Percentiles rank a stretch among this genome's conserved stretches.
phyloP scores from a whole-genome alignment of 2,888 invertebrate species.

The Ichneumoninae sp. region DNA sequence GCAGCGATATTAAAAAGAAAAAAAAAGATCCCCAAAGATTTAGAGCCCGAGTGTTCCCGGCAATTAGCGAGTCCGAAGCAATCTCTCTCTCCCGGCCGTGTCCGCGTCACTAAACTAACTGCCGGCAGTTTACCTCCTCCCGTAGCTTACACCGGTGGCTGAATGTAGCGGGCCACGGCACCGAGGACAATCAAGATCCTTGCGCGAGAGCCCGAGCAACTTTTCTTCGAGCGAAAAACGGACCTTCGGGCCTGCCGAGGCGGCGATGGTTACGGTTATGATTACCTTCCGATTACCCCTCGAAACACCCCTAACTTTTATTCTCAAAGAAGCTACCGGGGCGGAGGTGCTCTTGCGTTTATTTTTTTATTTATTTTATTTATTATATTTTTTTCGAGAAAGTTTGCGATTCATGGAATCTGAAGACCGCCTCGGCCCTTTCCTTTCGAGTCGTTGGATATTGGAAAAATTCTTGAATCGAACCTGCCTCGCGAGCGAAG shows the following conservation, averaged over 20 bases:
- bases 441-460: background rate
- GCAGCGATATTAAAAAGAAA: conserved; percentile 51
- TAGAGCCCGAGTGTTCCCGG: conserved; percentile 54
- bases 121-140: conserved; percentile 27
- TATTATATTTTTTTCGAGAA: background rate
- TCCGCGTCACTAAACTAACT: conserved; percentile 42
- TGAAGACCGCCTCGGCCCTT: background rate
- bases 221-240: conserved; percentile 18
- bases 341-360: no score
- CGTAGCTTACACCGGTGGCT: conserved; percentile 12
- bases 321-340: background rate
- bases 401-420: conserved; percentile 30
- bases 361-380: background rate
- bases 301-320: no score
- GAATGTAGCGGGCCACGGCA: background rate
- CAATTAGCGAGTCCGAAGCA: conserved; percentile 60
- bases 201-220: conserved; percentile 16
- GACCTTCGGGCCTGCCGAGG: background rate
- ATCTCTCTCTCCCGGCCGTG: conserved; percentile 29
- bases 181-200: conserved; percentile 21
- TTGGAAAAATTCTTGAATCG: conserved; percentile 38
- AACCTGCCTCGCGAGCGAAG: background rate
- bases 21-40: conserved; percentile 56
- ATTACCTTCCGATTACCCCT: conserved; percentile 10
- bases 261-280: conserved; percentile 20